These are phyloP conservation scores for Dryocosmus kuriphilus DNA, from an alignment of 2,888 invertebrate species.

Conservation along the genomic window DNA sequence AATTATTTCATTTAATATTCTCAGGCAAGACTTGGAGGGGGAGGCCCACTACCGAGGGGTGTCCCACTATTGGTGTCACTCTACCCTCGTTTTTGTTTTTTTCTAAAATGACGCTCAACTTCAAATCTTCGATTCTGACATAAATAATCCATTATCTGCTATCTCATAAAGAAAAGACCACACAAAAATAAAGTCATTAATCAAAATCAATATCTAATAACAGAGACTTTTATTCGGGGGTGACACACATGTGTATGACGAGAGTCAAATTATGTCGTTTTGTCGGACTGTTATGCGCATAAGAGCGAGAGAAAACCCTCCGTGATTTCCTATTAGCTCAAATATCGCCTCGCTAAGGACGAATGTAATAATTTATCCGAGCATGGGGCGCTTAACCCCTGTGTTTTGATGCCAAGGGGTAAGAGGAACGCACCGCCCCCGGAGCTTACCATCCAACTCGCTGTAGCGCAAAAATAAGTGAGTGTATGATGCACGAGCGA, in stretches of 20 bases:
- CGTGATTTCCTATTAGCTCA: constrained; percentile 72
- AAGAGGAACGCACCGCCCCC: constrained; percentile 50
- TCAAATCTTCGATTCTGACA: no score
- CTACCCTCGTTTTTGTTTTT: no score
- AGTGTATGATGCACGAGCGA: constrained; percentile 72
- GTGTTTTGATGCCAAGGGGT: constrained; percentile 15
- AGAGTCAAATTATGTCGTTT: constrained; percentile 35
- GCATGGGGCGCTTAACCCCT: constrained; percentile 53
- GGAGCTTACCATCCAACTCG: constrained; percentile 60
- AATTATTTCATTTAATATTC: no score
- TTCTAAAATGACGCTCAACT: no score
- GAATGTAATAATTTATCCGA: constrained; percentile 72
- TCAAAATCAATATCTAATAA: constrained; percentile 30
- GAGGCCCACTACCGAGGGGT: no score
- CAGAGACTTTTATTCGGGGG: background rate
- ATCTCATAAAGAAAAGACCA: background rate
- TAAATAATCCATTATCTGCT: background rate
- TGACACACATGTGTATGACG: constrained; percentile 11
- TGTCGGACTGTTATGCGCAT: constrained; percentile 19
- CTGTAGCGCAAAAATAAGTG: constrained; percentile 74
- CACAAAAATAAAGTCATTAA: background rate
- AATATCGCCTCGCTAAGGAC: constrained; percentile 70
- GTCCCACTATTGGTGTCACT: no score
- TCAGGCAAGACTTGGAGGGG: no score
- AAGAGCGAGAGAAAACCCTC: constrained; percentile 62